Percentiles rank a stretch among this genome's conserved stretches.
These are phyloP conservation scores for Blennius ocellaris DNA, from an alignment of 2,113 vertebrate species.

Conservation along the genomic window DNA sequence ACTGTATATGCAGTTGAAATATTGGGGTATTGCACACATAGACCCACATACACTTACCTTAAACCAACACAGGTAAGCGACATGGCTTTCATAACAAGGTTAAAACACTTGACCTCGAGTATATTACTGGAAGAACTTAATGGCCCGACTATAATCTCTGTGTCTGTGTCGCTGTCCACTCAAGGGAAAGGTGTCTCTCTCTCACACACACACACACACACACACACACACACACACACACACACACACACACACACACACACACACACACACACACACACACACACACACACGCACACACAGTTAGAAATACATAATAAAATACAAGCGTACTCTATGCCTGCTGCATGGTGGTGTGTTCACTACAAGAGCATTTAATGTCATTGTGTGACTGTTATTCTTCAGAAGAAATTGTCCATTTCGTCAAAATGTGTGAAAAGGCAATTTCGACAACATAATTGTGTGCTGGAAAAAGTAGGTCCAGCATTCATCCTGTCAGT, in stretches of 20 bases:
- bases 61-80: constrained; percentile 19
- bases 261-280: no score
- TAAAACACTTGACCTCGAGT: constrained; percentile 17
- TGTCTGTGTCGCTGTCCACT: constrained; percentile 11
- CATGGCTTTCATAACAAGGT: constrained; percentile 19
- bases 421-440: constrained; percentile 8
- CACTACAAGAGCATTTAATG: not conserved
- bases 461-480: constrained; percentile 2
- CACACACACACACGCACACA: no score
- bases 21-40: constrained; percentile 4
- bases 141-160: constrained; percentile 32
- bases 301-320: no score
- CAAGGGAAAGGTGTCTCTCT: not conserved
- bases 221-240: no score
- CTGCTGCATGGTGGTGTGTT: not conserved
- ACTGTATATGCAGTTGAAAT: constrained; percentile 29
- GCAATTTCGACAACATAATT: constrained; percentile 24
- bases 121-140: constrained; percentile 38
- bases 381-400: constrained; percentile 25
- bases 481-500: constrained; percentile 14
- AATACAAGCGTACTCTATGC: no score
- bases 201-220: no score
- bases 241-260: no score
- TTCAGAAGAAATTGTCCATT: constrained; percentile 5
- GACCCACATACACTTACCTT: constrained; percentile 9